Evolutionary conservation across 2,113 vertebrate species (phyloP).

Genomic region (Colius striatus): DNA sequence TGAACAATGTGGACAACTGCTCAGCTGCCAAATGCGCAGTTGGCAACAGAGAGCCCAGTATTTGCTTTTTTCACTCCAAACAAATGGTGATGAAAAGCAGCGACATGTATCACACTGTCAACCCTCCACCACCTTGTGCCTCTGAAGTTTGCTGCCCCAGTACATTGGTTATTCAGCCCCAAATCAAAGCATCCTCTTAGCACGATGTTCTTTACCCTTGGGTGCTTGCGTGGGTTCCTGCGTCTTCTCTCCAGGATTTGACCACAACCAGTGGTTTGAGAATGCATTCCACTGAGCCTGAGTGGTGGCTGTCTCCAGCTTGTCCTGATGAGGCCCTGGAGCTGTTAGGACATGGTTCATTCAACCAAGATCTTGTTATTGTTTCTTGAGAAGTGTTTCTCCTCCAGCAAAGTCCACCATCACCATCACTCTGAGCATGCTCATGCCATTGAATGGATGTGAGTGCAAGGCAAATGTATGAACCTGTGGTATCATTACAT

Average conservation of each 20-base stretch:
- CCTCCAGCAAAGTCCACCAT: not conserved
- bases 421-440: not conserved
- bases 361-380: not conserved
- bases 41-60: rapidly evolving
- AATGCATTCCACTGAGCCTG: not conserved
- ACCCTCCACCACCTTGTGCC: rapidly evolving
- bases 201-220: slow-evolving; percentile 18
- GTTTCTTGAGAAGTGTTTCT: not conserved
- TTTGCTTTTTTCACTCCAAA: not conserved
- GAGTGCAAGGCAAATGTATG: not conserved
- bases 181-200: not conserved
- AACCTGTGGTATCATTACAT: not conserved
- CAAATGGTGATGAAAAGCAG: rapidly evolving
- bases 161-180: not conserved
- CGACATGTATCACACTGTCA: not conserved
- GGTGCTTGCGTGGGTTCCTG: not conserved
- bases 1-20: not conserved
- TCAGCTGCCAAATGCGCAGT: not conserved
- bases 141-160: not conserved
- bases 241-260: not conserved
- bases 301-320: not conserved
- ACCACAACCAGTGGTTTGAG: not conserved
- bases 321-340: not conserved
- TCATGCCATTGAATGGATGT: not conserved
- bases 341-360: slow-evolving; percentile 19